A percentile compares a stretch with the other conserved stretches of the same genome.
These are phyloP conservation scores for Chelonoidis abingdonii DNA, from an alignment of 2,113 vertebrate genomes.

Conservation along the genomic window DNA sequence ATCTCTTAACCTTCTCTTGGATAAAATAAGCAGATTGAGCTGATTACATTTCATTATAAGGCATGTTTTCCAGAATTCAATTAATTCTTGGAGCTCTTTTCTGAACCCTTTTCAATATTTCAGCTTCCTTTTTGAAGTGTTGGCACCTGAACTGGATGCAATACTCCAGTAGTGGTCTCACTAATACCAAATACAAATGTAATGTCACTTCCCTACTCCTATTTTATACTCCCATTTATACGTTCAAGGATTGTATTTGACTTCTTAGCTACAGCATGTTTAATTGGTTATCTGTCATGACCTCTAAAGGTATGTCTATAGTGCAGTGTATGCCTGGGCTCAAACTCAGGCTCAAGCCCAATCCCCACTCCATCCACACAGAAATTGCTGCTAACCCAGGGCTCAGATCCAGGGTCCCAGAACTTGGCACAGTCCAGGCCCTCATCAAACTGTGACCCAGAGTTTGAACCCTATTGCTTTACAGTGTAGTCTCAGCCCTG, in stretches of 20 bases:
- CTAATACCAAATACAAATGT: neutral
- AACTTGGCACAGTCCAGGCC: no score
- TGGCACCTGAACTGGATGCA: neutral
- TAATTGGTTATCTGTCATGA: neutral
- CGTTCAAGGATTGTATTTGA: neutral
- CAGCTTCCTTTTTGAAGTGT: neutral
- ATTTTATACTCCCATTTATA: neutral
- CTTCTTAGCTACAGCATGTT: neutral
- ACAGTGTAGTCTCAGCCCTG: no score
- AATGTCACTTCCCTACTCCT: neutral
- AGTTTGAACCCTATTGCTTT: no score
- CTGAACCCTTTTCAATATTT: neutral
- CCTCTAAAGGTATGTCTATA: neutral
- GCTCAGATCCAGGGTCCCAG: no score
- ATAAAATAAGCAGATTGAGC: neutral
- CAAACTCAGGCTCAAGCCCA: no score
- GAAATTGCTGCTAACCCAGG: no score
- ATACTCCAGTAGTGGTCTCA: neutral
- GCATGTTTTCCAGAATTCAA: neutral
- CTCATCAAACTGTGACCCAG: no score
- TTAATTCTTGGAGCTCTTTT: neutral
- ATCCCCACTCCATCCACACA: no score
- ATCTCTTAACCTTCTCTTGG: neutral
- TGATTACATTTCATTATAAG: neutral
- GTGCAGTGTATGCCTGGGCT: no score